Evolutionary conservation across 2,888 invertebrate genomes (phyloP).

Genomic region (Zhuqinia jingwanae): DNA sequence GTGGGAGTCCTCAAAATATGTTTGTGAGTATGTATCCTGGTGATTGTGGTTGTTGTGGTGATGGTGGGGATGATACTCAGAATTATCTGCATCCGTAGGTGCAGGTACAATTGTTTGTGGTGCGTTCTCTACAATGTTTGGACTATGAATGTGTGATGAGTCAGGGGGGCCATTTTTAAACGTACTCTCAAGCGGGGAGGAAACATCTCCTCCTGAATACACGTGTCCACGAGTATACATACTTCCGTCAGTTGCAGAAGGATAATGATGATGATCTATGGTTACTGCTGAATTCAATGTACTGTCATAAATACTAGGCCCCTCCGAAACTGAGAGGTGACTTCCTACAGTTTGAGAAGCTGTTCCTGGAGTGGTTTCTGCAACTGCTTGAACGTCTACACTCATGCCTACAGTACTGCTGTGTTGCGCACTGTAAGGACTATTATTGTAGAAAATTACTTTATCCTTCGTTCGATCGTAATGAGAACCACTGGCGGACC

Average conservation of each 20-base stretch:
- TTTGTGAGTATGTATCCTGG: not conserved
- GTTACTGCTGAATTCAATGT: not conserved
- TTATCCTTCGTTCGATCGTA: slow-evolving; percentile 71
- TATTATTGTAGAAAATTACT: slow-evolving; percentile 57
- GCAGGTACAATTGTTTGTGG: not conserved
- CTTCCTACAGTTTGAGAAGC: slow-evolving; percentile 43
- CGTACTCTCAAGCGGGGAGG: not conserved
- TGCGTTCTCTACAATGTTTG: slow-evolving; percentile 64
- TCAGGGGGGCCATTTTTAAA: slow-evolving; percentile 65
- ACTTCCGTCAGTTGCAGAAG: not conserved
- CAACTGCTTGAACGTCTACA: not conserved
- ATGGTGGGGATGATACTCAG: not conserved
- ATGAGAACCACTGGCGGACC: slow-evolving; percentile 53
- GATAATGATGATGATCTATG: slow-evolving; percentile 25
- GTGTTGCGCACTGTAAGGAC: slow-evolving; percentile 46
- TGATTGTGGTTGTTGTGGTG: not conserved
- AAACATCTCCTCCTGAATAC: slow-evolving; percentile 30
- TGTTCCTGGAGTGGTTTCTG: slow-evolving; percentile 14
- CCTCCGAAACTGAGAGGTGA: slow-evolving; percentile 33
- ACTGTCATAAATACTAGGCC: slow-evolving; percentile 16
- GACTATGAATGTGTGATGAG: slow-evolving; percentile 64
- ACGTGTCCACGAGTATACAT: slow-evolving; percentile 52
- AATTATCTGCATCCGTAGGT: slow-evolving; percentile 1
- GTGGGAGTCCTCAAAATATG: slow-evolving; percentile 8
- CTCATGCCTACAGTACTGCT: not conserved